phyloP scores from a whole-genome alignment of 2,113 vertebrate genomes.

The Chlamydotis undulata region DNA sequence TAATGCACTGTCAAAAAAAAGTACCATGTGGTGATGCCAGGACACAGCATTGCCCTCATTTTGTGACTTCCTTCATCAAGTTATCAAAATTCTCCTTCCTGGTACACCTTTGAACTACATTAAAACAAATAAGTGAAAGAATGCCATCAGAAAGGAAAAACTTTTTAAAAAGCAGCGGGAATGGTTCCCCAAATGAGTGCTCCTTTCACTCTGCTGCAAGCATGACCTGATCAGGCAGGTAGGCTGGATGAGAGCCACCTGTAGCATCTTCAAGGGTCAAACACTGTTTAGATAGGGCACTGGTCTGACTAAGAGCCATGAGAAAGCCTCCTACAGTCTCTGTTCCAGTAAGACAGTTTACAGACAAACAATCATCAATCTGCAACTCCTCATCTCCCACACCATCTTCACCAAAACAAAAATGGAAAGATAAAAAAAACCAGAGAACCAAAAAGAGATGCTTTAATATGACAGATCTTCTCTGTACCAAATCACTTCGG shows the following conservation, averaged over 20 bases:
- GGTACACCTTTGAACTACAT: background rate
- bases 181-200: background rate
- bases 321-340: conserved; percentile 35
- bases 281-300: background rate
- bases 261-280: background rate
- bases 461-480: background rate
- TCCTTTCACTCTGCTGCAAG: background rate
- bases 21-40: background rate
- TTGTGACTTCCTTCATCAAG: background rate
- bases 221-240: background rate
- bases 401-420: background rate
- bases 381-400: background rate
- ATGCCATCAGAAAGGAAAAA: background rate
- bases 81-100: background rate
- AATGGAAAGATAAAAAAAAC: conserved; percentile 16
- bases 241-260: background rate
- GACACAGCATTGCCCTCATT: background rate
- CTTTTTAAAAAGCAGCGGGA: background rate
- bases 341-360: conserved; percentile 13
- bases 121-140: background rate
- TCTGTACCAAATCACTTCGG: background rate
- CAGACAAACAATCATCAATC: conserved; percentile 40
- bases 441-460: background rate
- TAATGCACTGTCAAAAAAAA: background rate
- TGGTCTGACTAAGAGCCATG: conserved; percentile 16